Evolutionary conservation across 2,888 invertebrate species (phyloP).

Genomic region (Ceraclea dissimilis): DNA sequence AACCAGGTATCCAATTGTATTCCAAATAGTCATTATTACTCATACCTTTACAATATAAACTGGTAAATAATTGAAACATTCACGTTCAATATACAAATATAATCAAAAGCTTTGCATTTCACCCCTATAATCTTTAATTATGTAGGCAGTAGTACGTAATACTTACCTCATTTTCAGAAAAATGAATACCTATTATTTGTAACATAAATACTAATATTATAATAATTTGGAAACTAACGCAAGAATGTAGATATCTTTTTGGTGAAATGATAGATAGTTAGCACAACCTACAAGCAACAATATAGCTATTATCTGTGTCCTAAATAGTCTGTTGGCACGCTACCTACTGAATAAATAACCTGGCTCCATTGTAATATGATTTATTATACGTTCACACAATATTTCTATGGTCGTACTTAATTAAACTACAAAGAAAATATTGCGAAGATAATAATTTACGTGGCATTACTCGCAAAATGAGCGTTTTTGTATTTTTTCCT

Average conservation of each 20-base stretch:
- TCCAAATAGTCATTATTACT: too few relatives aligned
- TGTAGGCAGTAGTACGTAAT: too few relatives aligned
- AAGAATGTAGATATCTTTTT: conserved; percentile 1
- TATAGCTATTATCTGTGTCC: background rate
- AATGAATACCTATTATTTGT: too few relatives aligned
- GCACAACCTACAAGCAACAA: background rate
- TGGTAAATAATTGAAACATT: too few relatives aligned
- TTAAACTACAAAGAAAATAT: conserved; percentile 3
- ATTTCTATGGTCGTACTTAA: conserved; percentile 1
- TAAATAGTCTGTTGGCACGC: background rate
- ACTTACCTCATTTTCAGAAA: too few relatives aligned
- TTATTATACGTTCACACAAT: background rate
- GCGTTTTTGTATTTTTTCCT: background rate
- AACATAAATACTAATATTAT: too few relatives aligned
- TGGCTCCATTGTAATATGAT: conserved; percentile 1
- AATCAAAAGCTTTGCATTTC: too few relatives aligned
- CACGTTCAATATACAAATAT: too few relatives aligned
- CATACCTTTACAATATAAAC: too few relatives aligned
- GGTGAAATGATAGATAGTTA: background rate
- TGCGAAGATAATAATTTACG: background rate
- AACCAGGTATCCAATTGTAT: too few relatives aligned
- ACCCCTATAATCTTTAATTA: too few relatives aligned
- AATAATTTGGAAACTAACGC: too few relatives aligned
- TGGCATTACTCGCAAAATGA: background rate
- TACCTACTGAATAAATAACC: background rate